Percentiles rank a stretch among this genome's conserved stretches.
phyloP scores from a whole-genome alignment of 2,888 invertebrate genomes.

The Tipula helvola region DNA sequence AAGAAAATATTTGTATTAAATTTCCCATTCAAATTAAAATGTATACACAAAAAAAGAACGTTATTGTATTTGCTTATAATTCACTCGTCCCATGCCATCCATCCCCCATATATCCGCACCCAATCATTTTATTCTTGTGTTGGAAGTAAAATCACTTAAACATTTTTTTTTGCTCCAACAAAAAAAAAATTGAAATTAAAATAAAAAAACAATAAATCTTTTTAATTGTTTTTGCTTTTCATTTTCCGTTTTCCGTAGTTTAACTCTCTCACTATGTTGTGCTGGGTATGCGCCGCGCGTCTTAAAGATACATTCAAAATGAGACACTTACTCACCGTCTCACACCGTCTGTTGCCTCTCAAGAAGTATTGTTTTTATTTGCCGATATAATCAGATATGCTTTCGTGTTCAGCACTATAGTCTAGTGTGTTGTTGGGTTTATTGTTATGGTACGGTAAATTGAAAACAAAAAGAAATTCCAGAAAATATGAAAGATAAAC shows the following conservation, averaged over 20 bases:
- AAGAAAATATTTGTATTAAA: neutral
- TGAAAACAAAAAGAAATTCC: neutral
- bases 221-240: neutral
- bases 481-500: neutral
- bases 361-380: neutral
- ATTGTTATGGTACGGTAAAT: neutral
- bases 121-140: neutral
- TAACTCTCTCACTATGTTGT: neutral
- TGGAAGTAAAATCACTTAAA: neutral
- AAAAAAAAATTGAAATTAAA: neutral
- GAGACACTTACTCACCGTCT: neutral
- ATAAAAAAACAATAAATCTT: neutral
- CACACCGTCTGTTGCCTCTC: neutral
- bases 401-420: neutral
- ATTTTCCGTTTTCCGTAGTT: neutral
- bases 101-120: neutral
- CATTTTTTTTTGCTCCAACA: too few species aligned
- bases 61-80: neutral
- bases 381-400: neutral
- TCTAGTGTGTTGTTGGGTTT: neutral
- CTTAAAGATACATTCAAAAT: neutral
- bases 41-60: neutral
- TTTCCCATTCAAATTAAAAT: constrained; percentile 4
- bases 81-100: neutral
- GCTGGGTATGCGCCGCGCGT: neutral